Evolutionary conservation across 2,888 invertebrate genomes (phyloP).

Genomic region (Spialia ferax): DNA sequence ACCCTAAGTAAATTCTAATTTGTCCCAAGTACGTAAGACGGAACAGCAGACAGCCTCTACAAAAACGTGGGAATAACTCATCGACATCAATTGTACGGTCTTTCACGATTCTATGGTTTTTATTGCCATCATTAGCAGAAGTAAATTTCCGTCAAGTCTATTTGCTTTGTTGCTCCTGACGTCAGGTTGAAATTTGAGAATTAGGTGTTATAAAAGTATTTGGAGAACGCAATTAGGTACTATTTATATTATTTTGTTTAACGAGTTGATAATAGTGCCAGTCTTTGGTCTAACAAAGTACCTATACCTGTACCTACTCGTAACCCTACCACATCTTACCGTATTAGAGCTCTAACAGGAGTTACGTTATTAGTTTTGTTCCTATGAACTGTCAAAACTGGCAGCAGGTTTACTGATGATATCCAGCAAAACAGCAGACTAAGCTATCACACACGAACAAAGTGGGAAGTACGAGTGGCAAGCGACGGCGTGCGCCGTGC

Average conservation of each 20-base stretch:
- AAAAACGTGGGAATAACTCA: constrained; percentile 21
- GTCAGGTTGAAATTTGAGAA: not conserved
- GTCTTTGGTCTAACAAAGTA: too few species aligned
- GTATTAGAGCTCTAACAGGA: too few species aligned
- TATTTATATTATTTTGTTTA: too few species aligned
- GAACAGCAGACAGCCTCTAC: not conserved
- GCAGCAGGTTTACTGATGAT: too few species aligned
- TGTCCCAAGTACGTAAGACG: not conserved
- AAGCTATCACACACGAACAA: not conserved
- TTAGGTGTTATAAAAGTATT: not conserved
- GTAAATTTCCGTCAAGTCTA: constrained; percentile 7
- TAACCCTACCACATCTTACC: too few species aligned
- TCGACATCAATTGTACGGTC: constrained; percentile 8
- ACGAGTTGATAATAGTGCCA: too few species aligned
- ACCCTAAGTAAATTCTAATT: too few species aligned
- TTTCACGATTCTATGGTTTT: constrained; percentile 26
- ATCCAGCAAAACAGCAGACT: not conserved
- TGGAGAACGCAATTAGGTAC: not conserved
- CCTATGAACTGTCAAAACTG: too few species aligned
- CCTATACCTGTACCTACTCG: too few species aligned
- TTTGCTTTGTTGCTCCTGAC: not conserved
- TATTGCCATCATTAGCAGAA: constrained; percentile 11
- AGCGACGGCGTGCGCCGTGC: constrained; percentile 2
- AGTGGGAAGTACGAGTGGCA: not conserved
- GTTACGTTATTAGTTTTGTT: too few species aligned